Conservation (phyloP, 2,113 vertebrate genomes). For the Lagopus leucura region DNA sequence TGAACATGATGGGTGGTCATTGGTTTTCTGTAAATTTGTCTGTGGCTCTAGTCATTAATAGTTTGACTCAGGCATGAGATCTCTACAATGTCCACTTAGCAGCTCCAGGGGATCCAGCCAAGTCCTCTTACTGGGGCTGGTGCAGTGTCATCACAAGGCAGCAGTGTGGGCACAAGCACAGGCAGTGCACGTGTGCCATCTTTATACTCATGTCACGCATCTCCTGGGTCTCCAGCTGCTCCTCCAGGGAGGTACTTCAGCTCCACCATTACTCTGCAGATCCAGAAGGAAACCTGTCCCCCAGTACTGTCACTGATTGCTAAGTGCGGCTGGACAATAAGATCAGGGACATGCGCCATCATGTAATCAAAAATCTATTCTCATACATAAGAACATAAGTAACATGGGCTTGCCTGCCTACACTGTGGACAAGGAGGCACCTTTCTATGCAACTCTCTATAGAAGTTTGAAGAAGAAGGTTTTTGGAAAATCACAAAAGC, state of each 20-base stretch:
- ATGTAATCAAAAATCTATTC: background rate
- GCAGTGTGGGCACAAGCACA: fast-evolving
- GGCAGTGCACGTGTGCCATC: fast-evolving
- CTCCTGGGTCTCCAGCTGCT: background rate
- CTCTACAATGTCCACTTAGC: background rate
- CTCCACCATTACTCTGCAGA: fast-evolving
- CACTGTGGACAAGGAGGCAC: background rate
- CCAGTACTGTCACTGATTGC: background rate
- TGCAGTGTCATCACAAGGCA: fast-evolving
- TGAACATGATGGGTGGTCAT: background rate
- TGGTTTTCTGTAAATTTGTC: background rate
- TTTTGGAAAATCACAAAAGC: background rate
- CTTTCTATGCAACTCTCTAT: background rate
- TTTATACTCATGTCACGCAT: fast-evolving
- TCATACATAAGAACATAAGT: fast-evolving
- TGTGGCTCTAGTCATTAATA: background rate
- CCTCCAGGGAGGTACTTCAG: fast-evolving
- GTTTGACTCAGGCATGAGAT: background rate
- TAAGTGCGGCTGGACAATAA: background rate
- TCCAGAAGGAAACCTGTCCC: background rate
- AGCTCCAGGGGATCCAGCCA: background rate
- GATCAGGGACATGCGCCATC: background rate
- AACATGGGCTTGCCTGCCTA: background rate
- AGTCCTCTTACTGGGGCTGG: background rate
- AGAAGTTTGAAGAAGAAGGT: fast-evolving